Base-by-base conservation (phyloP, 2,113 vertebrate species). In the Hemicordylus capensis region DNA sequence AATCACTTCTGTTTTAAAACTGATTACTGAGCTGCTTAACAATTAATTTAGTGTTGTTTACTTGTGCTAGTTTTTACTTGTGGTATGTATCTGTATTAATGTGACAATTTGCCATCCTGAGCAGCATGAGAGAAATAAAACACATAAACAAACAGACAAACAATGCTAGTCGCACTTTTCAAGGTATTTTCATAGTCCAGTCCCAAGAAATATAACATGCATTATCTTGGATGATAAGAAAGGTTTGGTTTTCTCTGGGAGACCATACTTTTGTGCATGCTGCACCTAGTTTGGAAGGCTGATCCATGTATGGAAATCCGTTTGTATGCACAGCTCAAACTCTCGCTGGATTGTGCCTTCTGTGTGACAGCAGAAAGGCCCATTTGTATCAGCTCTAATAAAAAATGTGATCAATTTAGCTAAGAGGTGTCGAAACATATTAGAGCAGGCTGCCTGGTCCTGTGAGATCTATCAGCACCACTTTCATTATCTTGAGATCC, bases 401-500 rank as follows among this genome's bases (percentile, higher is more conserved):
- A 90, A 93, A 93, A 72, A 34, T 64, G 88, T 69, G 54, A 7
- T 79, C 63, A 92, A 90, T 91, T 85, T 76, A 83, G 80, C 88
- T 86, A 87, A 81, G 63, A 91, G 76, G 84, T 90, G 19, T 15
- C 80, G 74, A 74, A 91, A 59, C 14, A 84, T 91, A 73, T 58
- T 91, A 91, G 61, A 54, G 48, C 46, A 91, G 88, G 87, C 90
- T 81, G 73, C 81, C 84, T 84, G 54, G 22, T 89, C 89, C 85
- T 93, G 78, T 83, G 89, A 73, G 87, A 85, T 81, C 87, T 28
- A 85, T 91, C 86, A 89, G 48, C 85, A 84, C 80, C 85, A 83
- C 34, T 93, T 89, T 89, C 91, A 93, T 93, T 94, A 92, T 91
- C 76, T 83, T 92, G 90, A 95, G 81, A 79, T 92, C 77, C 90